phyloP scores from a whole-genome alignment of 2,113 vertebrate genomes.

The Chloropsis cyanopogon region DNA sequence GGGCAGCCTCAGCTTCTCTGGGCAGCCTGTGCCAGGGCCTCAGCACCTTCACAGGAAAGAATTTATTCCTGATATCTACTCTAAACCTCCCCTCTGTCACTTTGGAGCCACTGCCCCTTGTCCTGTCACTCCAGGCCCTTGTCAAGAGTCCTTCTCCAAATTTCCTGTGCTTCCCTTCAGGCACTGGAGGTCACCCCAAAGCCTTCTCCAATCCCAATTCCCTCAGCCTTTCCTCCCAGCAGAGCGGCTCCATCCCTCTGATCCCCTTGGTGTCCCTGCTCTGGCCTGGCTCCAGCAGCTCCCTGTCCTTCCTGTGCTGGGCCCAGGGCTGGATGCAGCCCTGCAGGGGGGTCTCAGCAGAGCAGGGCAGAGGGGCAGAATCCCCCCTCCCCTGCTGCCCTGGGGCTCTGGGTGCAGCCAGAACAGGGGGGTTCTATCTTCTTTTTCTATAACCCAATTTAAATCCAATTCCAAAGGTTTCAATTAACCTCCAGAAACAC shows the following conservation, averaged over 20 bases:
- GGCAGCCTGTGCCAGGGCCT: not conserved
- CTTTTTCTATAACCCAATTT: not conserved
- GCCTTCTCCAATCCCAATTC: not conserved
- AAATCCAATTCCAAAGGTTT: not conserved
- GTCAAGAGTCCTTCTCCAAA: not conserved
- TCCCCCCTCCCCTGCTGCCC: not conserved
- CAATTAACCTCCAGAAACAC: not conserved
- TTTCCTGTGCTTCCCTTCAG: not conserved
- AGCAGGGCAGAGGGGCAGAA: not conserved
- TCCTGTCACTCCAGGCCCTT: not conserved
- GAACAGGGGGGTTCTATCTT: not conserved
- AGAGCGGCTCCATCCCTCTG: not conserved
- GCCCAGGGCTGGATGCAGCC: not conserved
- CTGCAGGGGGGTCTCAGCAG: not conserved
- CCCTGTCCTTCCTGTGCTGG: not conserved
- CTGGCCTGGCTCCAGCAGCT: not conserved
- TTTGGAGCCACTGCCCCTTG: rapidly evolving
- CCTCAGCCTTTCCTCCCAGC: not conserved
- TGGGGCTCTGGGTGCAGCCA: not conserved
- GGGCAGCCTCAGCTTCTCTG: not conserved
- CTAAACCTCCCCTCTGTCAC: rapidly evolving
- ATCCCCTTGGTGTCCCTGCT: not conserved
- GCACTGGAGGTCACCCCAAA: not conserved
- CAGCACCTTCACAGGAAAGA: rapidly evolving
- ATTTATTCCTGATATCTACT: rapidly evolving